These are phyloP conservation scores for Chionodraco myersi DNA, from an alignment of 2,113 vertebrate species.

Conservation along the genomic window DNA sequence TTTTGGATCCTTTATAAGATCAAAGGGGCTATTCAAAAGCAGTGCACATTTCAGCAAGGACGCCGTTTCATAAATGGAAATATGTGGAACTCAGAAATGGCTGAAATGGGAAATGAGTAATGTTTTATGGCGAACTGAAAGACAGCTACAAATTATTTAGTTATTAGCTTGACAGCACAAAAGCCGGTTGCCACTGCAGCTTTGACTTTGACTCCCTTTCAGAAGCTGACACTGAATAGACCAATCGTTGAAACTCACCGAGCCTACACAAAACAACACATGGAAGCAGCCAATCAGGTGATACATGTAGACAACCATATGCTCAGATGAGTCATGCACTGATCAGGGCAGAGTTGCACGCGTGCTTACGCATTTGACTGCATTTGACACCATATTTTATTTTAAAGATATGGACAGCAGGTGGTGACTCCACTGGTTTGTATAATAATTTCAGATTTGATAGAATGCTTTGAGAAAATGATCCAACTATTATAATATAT, in stretches of 20 bases:
- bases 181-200: neutral
- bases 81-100: neutral
- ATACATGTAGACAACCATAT: neutral
- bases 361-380: too few species aligned
- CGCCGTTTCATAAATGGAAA: neutral
- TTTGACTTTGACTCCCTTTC: neutral
- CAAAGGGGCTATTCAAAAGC: neutral
- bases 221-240: neutral
- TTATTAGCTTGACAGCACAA: neutral
- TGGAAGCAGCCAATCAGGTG: neutral
- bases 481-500: too few species aligned
- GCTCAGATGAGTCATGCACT: constrained; percentile 11
- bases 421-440: too few species aligned
- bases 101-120: neutral
- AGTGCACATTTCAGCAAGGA: neutral
- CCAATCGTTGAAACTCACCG: neutral
- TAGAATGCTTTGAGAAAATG: too few species aligned
- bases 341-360: neutral
- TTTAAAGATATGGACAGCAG: too few species aligned
- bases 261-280: neutral
- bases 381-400: too few species aligned
- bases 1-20: neutral
- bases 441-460: too few species aligned
- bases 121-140: neutral
- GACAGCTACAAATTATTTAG: neutral